Percentiles rank a stretch among this genome's conserved stretches.
phyloP scores from a whole-genome alignment of 2,888 invertebrate species.

The Panopea generosa region DNA sequence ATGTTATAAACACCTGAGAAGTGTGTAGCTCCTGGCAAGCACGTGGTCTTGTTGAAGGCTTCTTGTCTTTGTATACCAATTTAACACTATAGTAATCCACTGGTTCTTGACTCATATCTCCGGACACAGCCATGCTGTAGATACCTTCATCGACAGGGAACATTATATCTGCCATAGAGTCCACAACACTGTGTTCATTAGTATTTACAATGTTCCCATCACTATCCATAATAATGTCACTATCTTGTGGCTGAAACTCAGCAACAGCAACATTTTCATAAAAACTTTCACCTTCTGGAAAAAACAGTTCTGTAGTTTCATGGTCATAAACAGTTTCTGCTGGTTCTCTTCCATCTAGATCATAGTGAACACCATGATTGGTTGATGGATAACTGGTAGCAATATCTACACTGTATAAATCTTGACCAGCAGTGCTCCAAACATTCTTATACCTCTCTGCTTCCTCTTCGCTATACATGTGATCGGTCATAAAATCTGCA shows the following conservation, averaged over 20 bases:
- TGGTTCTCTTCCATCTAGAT: too few species aligned
- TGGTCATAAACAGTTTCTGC: too few species aligned
- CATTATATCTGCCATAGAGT: neutral
- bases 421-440: slow-evolving; percentile 56
- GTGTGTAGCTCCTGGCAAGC: too few species aligned
- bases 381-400: neutral
- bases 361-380: too few species aligned
- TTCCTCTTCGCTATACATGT: slow-evolving; percentile 25
- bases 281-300: too few species aligned
- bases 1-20: too few species aligned
- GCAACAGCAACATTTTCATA: too few species aligned
- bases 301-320: too few species aligned
- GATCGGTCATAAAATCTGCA: slow-evolving; percentile 28
- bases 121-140: neutral
- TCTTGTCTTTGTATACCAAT: slow-evolving; percentile 52
- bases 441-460: slow-evolving; percentile 46
- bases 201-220: neutral
- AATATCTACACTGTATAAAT: slow-evolving; percentile 17
- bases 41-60: neutral
- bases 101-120: neutral
- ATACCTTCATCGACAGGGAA: neutral
- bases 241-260: too few species aligned
- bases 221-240: too few species aligned
- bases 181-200: neutral
- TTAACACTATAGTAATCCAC: slow-evolving; percentile 52